A percentile compares a stretch with the other conserved stretches of the same genome.
Evolutionary conservation across 2,113 vertebrate species (phyloP).

Genomic region (Sinocyclocheilus rhinocerous): DNA sequence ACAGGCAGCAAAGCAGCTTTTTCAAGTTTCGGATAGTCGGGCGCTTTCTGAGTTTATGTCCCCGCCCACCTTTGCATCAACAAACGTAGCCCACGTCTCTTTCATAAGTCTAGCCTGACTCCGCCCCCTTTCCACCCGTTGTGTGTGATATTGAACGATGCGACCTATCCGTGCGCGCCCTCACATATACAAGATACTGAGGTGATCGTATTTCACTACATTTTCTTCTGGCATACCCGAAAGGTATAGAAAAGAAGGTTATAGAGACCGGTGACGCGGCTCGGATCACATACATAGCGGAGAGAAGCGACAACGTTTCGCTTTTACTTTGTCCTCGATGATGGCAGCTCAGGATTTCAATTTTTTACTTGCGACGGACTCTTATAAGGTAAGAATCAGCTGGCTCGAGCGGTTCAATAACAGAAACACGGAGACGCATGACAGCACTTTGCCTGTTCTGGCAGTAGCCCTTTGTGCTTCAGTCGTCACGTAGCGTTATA

Average conservation of each 20-base stretch:
- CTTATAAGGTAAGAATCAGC: conserved; percentile 73
- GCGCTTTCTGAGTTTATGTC: neutral
- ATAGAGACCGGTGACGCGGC: neutral
- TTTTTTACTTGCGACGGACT: conserved; percentile 76
- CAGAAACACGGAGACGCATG: neutral
- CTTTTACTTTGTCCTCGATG: conserved; percentile 21
- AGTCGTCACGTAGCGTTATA: neutral
- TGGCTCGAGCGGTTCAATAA: neutral
- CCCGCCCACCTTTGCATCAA: conserved; percentile 4
- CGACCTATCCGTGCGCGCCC: conserved; percentile 9
- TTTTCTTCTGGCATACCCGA: neutral
- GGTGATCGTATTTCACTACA: neutral
- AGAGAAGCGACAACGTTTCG: conserved; percentile 7
- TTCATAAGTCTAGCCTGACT: neutral
- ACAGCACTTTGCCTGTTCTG: neutral
- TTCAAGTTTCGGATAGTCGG: neutral
- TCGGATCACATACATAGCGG: conserved; percentile 34
- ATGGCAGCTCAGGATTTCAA: conserved; percentile 78
- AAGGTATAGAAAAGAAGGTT: neutral
- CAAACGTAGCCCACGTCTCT: neutral
- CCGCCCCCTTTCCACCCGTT: conserved; percentile 17
- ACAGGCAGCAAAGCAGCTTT: neutral
- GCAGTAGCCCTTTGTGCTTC: neutral
- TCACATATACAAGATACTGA: neutral
- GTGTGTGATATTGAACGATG: conserved; percentile 23